Evolutionary conservation across 2,113 vertebrate species (phyloP), one percentile per base, ranked within the genome.

Genomic region (Upupa epops): DNA sequence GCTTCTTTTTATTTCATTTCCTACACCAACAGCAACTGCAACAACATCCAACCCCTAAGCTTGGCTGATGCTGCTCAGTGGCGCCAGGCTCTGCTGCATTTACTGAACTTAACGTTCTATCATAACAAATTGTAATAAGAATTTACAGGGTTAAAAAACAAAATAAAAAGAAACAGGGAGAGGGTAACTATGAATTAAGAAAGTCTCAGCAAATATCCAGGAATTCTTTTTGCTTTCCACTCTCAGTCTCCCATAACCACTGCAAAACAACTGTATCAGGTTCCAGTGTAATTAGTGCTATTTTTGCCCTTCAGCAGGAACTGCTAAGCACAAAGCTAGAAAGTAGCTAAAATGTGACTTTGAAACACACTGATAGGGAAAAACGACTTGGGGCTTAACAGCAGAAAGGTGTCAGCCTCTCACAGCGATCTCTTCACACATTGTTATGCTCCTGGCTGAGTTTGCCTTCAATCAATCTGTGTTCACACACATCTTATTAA

Each of bases 21-120:
- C 15, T 17, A 20, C 8, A 26, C 45, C 40, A 64, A 34, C n/a
- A 51, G 85, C 0, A 0, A 70, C 58, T 3, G 2, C 55, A 49
- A 9, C 32, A 60, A 32, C 72, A 74, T n/a, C 46, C 52, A 32
- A 17, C 49, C 48, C 31, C 56, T 37, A 16, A 9, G 10, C 21
- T 2, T 11, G 13, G 31, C 26, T 55, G 60, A 40, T 46, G 5
- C 6, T 54, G 65, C 79, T 70, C 36, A 55, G 48, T 26, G 28
- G 55, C 28, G 83, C 40, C 28, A 48, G 22, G 63, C 28, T 60
- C 3, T 0, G 1, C 17, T 68, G 45, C 26, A 32, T 82, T 68
- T 40, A 49, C 0, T 29, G 25, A 73, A 68, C 19, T 11, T 2
- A 68, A 9, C 17, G 34, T 63, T 74, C 13, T 32, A 36, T 13